Evolutionary conservation across 2,113 vertebrate genomes (phyloP).

Genomic region (Oxyruncus cristatus): DNA sequence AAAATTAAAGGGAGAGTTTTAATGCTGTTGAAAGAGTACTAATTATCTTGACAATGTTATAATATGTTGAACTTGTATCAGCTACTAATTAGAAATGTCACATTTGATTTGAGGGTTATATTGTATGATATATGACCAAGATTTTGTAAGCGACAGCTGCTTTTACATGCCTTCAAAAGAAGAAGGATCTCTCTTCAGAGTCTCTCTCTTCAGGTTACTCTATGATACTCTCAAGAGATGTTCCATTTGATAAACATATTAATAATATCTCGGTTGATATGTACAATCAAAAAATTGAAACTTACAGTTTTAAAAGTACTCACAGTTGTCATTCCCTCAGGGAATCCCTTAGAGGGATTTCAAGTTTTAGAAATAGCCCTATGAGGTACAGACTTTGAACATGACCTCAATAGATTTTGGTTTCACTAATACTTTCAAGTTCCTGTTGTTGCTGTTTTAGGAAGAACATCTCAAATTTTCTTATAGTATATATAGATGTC

Average conservation of each 20-base stretch:
- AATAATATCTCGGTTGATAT: not conserved
- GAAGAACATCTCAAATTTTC: not conserved
- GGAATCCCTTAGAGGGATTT: not conserved
- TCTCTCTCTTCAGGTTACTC: not conserved
- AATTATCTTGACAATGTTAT: not conserved
- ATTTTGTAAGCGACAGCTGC: not conserved
- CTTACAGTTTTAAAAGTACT: not conserved
- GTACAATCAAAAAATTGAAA: not conserved
- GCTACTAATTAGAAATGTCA: not conserved
- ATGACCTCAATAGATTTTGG: not conserved
- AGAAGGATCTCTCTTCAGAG: rapidly evolving
- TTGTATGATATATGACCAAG: not conserved
- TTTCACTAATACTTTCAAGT: not conserved
- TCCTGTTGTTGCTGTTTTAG: not conserved
- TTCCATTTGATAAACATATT: not conserved
- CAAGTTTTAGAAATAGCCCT: not conserved
- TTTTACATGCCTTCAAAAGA: not conserved
- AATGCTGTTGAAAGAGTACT: not conserved
- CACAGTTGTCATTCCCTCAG: not conserved
- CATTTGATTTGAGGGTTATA: not conserved
- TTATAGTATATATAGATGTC: not conserved
- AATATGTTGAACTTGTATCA: not conserved
- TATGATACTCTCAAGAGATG: not conserved
- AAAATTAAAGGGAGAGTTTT: not conserved
- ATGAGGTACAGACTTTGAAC: not conserved